Base-by-base conservation (phyloP, 1,140 invertebrate species). In the Heterodera carotae region DNA sequence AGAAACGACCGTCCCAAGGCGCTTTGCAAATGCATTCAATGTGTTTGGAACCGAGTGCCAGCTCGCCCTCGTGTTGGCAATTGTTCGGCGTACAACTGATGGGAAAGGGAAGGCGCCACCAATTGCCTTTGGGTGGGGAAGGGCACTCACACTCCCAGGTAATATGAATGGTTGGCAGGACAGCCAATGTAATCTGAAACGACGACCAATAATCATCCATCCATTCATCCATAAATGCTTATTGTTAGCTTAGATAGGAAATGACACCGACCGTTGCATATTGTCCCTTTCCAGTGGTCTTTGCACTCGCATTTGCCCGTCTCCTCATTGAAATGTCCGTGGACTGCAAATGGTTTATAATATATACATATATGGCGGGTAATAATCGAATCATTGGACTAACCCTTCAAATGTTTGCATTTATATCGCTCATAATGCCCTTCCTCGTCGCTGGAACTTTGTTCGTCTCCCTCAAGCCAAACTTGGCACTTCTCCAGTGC, bases 1-100 rank as follows among this genome's bases (percentile, higher is more conserved):
- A 82, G 34, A 68, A 82, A 6, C 81, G 53, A 29, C 81, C 81
- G 56, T 82, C 81, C 82, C 83, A 82, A 56, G 81, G 81, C n/a
- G 79, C 82, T 36, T 84, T 76, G 69, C 81, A 82, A 34, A 81
- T 84, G 60, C 81, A 82, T 71, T 82, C 81, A 43, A 82, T 73
- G 34, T 84, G 81, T 34, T 74, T 75, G 27, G 69, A 70, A 7
- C 71, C 70, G n/a, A 82, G 68, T 0, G 81, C 81, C 27, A 82
- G 27, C 43, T 82, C 60, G 67, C 81, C 81, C 18, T 73, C 81
- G 67, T 82, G 82, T 76, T 79, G 81, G 60, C 81, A 82, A n/a
- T 67, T 43, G 64, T 80, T 80, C 27, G 79, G 53, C 34, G 79
- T 81, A 69, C 79, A 80, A 56, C 77, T 79, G 43, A 79, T 76